Percentiles rank a stretch among this genome's conserved stretches.
These are phyloP conservation scores for Trachelus iudaicus DNA, from an alignment of 2,888 invertebrate species.

Conservation along the genomic window DNA sequence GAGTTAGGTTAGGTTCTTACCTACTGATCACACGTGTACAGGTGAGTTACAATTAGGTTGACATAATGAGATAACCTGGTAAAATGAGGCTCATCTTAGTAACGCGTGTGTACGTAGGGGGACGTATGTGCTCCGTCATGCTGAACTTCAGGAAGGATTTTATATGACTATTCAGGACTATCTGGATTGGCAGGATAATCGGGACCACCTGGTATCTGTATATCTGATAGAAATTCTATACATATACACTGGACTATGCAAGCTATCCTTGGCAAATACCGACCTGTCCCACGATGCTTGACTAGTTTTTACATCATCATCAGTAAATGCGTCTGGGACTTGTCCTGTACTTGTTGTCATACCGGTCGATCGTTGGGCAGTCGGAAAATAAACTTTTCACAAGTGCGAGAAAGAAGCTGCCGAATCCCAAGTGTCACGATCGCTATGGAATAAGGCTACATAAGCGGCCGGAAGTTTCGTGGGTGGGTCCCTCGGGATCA, in stretches of 20 bases:
- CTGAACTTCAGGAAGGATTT: neutral
- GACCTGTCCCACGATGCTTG: neutral
- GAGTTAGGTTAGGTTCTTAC: neutral
- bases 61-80: neutral
- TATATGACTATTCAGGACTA: neutral
- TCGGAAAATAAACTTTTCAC: neutral
- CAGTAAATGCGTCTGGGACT: neutral
- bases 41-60: neutral
- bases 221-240: neutral
- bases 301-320: neutral
- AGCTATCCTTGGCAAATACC: neutral
- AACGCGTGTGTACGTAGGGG: neutral
- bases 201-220: neutral
- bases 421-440: neutral
- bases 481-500: slow-evolving; percentile 34
- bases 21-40: neutral
- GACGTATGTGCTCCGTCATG: neutral
- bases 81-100: neutral
- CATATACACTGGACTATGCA: neutral
- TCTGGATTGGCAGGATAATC: neutral
- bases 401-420: neutral
- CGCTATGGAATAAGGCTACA: neutral
- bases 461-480: slow-evolving; percentile 39
- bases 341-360: neutral
- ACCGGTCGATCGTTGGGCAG: neutral